Conservation (phyloP, 2,113 vertebrate genomes). For the Caracal caracal region DNA sequence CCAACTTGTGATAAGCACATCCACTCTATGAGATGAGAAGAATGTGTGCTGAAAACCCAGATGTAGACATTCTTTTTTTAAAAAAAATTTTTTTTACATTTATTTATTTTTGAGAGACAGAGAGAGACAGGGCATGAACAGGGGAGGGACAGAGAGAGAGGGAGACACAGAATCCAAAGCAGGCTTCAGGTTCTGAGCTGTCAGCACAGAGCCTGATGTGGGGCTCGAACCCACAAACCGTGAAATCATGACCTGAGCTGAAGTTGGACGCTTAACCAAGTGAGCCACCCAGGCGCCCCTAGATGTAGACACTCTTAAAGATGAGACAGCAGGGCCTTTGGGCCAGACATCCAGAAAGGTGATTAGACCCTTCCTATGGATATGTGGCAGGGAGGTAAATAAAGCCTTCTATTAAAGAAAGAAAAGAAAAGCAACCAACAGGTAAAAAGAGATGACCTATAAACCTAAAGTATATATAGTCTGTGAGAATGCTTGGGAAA, state of each 20-base stretch:
- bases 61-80: neutral
- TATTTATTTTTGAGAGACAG: too few species aligned
- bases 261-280: too few species aligned
- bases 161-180: too few species aligned
- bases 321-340: slow-evolving; percentile 14
- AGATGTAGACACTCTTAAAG: neutral
- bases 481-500: neutral
- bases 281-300: too few species aligned
- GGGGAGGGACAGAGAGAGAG: too few species aligned
- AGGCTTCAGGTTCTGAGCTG: too few species aligned
- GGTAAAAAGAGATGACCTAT: neutral
- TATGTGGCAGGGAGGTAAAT: neutral
- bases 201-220: too few species aligned
- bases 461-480: neutral
- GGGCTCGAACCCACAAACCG: too few species aligned
- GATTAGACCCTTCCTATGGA: neutral
- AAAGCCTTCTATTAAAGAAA: slow-evolving; percentile 32
- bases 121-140: too few species aligned
- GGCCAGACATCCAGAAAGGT: neutral
- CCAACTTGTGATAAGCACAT: slow-evolving; percentile 29
- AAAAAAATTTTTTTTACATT: too few species aligned
- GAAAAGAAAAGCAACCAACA: neutral
- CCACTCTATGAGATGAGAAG: slow-evolving; percentile 21
- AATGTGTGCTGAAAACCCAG: neutral
- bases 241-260: too few species aligned